Conservation (phyloP, 2,888 invertebrate genomes). For the Watsonalla cultraria region DNA sequence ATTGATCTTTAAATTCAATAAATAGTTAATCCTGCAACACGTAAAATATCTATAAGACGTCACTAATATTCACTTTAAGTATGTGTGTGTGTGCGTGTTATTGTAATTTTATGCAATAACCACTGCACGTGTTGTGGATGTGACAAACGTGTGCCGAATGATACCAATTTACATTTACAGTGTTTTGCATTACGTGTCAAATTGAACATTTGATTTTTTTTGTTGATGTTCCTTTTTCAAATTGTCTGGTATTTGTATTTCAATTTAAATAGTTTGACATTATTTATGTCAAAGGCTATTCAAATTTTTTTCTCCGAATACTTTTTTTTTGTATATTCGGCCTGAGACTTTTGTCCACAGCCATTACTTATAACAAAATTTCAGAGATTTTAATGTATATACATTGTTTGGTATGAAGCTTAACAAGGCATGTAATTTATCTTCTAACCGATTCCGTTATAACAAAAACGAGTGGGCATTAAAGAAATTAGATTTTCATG, state of each 20-base stretch:
- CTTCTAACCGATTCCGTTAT: no score
- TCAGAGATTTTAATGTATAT: no score
- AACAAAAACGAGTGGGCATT: no score
- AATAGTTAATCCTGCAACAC: background rate
- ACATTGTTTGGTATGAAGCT: no score
- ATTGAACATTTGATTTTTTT: background rate
- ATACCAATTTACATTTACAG: conserved; percentile 52
- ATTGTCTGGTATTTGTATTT: background rate
- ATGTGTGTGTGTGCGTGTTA: conserved; percentile 41
- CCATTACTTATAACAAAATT: no score
- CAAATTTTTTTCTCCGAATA: no score
- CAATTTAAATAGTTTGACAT: background rate
- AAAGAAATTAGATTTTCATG: no score
- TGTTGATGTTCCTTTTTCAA: background rate
- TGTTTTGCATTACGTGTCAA: conserved; percentile 13
- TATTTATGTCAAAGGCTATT: background rate
- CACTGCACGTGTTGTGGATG: conserved; percentile 43
- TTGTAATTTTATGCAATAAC: conserved; percentile 71
- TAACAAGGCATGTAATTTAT: no score
- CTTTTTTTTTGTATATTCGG: no score
- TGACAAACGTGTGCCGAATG: conserved; percentile 60
- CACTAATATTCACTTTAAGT: background rate
- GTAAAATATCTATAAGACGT: background rate
- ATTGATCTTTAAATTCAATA: no score
- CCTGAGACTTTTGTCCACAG: no score